Evolutionary conservation across 2,797 vertebrate species (phyloP).

Genomic region (Enteromius thamalakanensis): DNA sequence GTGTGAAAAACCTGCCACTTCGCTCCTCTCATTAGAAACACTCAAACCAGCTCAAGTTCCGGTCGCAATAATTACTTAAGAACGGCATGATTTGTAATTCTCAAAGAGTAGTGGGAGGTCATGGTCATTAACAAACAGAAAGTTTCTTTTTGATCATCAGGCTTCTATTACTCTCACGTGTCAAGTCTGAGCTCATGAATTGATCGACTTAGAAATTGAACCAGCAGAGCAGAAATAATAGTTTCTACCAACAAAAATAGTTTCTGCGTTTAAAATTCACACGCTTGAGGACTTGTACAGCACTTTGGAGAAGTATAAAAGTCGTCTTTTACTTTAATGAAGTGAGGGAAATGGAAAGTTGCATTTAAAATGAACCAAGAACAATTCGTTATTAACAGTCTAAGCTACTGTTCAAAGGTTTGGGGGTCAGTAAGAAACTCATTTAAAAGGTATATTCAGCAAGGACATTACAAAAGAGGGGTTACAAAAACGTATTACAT

Average conservation of each 20-base stretch:
- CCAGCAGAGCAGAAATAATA: background rate
- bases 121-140: background rate
- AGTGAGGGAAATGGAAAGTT: background rate
- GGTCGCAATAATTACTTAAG: conserved; percentile 1
- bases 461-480: background rate
- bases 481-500: background rate
- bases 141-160: conserved; percentile 17
- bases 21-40: conserved; percentile 18
- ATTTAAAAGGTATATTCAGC: background rate
- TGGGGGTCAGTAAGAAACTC: background rate
- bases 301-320: background rate
- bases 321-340: background rate
- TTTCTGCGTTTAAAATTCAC: background rate
- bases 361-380: background rate
- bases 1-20: conserved; percentile 3
- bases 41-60: conserved; percentile 11
- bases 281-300: background rate
- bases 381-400: background rate
- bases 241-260: background rate
- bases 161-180: background rate
- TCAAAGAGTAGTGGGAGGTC: conserved; percentile 1
- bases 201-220: background rate
- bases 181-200: background rate
- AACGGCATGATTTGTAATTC: background rate
- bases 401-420: background rate